Percentiles rank a stretch among this genome's conserved stretches.
Evolutionary conservation across 1,140 invertebrate species (phyloP).

Genomic region (Trinorchestia longiramus): DNA sequence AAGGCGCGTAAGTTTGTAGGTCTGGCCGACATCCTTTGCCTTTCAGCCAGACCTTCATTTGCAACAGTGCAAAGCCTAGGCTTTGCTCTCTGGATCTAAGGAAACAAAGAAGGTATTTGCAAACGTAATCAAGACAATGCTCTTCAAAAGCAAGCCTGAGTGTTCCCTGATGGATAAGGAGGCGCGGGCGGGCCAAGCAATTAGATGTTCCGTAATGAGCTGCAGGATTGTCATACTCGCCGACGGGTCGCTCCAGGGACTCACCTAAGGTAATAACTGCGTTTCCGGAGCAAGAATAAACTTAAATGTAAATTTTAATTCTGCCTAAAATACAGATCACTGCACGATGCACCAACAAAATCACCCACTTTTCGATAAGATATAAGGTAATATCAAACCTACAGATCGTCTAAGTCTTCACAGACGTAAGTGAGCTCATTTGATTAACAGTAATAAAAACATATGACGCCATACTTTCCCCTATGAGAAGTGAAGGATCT

Average conservation of each 20-base stretch:
- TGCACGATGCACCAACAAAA: no score
- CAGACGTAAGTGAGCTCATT: neutral
- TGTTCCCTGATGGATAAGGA: slow-evolving; percentile 38
- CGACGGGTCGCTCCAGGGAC: neutral
- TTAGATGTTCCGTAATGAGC: slow-evolving; percentile 30
- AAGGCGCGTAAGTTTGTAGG: neutral
- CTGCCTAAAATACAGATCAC: no score
- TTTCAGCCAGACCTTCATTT: slow-evolving; percentile 25
- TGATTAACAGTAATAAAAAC: neutral
- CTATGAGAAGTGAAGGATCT: no score
- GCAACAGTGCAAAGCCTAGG: slow-evolving; percentile 1
- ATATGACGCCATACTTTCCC: neutral
- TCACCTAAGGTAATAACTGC: neutral
- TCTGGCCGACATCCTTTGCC: neutral
- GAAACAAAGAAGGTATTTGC: slow-evolving; percentile 30
- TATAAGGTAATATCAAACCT: neutral
- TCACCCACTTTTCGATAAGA: no score
- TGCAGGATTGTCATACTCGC: neutral
- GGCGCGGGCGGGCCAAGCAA: neutral
- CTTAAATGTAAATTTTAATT: neutral
- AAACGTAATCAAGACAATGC: slow-evolving; percentile 42
- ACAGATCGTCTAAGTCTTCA: neutral
- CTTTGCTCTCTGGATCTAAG: slow-evolving; percentile 11
- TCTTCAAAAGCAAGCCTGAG: slow-evolving; percentile 30
- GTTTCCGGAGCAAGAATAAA: neutral